Percentiles rank a stretch among this genome's conserved stretches.
Evolutionary conservation across 2,797 vertebrate species (phyloP).

Genomic region (Bradypodion ventrale): DNA sequence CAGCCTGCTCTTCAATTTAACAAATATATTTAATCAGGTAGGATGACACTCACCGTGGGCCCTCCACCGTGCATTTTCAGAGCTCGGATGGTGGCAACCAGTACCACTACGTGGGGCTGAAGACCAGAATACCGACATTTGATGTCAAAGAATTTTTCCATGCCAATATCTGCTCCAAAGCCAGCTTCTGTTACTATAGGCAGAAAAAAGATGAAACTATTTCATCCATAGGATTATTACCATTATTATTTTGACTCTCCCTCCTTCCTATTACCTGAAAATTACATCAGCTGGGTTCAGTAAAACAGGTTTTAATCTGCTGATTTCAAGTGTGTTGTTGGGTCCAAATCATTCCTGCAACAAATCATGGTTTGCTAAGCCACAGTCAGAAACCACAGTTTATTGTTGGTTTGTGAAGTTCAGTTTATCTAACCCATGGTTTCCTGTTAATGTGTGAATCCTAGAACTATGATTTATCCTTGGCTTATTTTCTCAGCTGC

Average conservation of each 20-base stretch:
- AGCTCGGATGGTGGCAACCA: conserved; percentile 94
- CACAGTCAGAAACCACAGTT: neutral
- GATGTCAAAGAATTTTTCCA: conserved; percentile 99
- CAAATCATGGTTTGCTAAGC: neutral
- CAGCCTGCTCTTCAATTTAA: neutral
- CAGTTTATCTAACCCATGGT: neutral
- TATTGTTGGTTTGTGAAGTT: neutral
- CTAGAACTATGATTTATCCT: no score
- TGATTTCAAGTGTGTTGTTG: neutral
- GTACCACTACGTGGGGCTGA: conserved; percentile 92
- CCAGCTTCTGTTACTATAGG: conserved; percentile 95
- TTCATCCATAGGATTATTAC: neutral
- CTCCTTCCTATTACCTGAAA: neutral
- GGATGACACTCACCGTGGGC: conserved; percentile 82
- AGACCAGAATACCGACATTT: conserved; percentile 96
- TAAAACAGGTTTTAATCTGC: neutral
- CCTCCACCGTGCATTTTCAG: conserved; percentile 99
- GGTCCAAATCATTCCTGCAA: neutral
- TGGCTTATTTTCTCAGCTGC: no score
- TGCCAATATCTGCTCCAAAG: conserved; percentile 98
- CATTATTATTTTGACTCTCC: no score
- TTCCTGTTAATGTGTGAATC: neutral
- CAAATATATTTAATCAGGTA: neutral
- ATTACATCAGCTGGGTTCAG: no score
- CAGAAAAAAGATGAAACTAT: conserved; percentile 5